Evolutionary conservation across 2,113 vertebrate genomes (phyloP).

Genomic region (Periophthalmus modestus): DNA sequence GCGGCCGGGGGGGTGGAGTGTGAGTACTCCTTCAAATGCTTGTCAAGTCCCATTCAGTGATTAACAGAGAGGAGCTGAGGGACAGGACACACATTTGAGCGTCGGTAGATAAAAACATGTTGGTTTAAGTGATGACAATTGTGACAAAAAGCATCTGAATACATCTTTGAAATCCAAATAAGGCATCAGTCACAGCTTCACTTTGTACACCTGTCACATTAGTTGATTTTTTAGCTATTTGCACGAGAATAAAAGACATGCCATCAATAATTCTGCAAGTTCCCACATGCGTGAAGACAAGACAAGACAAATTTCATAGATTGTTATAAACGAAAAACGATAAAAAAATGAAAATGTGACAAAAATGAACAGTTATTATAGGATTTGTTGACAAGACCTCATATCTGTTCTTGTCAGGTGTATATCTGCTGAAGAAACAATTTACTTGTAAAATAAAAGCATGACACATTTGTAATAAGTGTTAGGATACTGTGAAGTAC

Average conservation of each 20-base stretch:
- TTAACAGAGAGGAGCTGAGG: conserved; percentile 48
- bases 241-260: neutral
- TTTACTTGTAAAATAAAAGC: neutral
- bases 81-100: conserved; percentile 26
- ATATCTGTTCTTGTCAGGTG: too few relatives aligned
- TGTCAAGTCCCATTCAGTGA: conserved; percentile 60
- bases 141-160: conserved; percentile 25
- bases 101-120: conserved; percentile 17
- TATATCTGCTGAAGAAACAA: neutral
- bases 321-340: neutral
- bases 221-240: neutral
- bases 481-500: too few relatives aligned
- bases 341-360: neutral
- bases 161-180: conserved; percentile 10
- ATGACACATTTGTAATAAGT: neutral
- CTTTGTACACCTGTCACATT: neutral
- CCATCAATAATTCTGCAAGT: neutral
- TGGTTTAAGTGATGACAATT: conserved; percentile 41
- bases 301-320: too few relatives aligned
- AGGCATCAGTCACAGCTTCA: neutral
- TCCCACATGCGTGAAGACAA: neutral
- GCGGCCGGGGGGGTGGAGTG: conserved; percentile 19
- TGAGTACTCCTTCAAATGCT: conserved; percentile 57
- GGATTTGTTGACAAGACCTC: neutral
- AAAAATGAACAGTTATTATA: neutral